Percentiles rank a stretch among this genome's conserved stretches.
These are phyloP conservation scores for Chiridota heheva DNA, from an alignment of 35 echinoderm and acorn worm genomes.

Conservation along the genomic window DNA sequence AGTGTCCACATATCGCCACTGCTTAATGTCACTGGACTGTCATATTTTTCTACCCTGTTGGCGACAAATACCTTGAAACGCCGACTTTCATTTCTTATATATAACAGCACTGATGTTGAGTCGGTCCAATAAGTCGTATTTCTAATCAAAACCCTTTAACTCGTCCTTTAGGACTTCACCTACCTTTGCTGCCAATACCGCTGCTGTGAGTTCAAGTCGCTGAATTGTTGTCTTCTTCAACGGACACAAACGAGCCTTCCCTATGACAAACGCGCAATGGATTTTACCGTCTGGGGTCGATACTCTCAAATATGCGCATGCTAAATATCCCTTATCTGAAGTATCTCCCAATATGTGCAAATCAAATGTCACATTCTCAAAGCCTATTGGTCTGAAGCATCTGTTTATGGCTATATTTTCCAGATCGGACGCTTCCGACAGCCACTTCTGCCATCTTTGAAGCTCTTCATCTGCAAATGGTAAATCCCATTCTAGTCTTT, in stretches of 20 bases:
- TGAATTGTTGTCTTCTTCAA: constrained; percentile 36
- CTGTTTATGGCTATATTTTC: constrained; percentile 7
- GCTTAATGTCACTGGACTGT: not conserved
- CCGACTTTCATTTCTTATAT: constrained; percentile 25
- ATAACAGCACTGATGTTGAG: constrained; percentile 38
- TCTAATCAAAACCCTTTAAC: too few relatives aligned
- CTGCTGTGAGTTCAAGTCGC: constrained; percentile 34
- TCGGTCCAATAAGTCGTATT: constrained; percentile 45
- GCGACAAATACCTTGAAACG: constrained; percentile 57
- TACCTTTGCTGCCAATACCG: constrained; percentile 29
- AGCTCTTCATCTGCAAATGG: too few relatives aligned
- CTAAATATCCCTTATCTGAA: constrained; percentile 37
- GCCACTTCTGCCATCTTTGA: constrained; percentile 29
- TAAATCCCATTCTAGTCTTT: constrained; percentile 14
- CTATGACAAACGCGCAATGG: constrained; percentile 33
- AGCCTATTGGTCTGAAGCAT: constrained; percentile 29
- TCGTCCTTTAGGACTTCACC: constrained; percentile 10
- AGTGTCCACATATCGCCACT: constrained; percentile 37
- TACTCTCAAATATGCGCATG: constrained; percentile 14
- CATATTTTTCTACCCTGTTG: constrained; percentile 38
- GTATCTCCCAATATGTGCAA: constrained; percentile 30
- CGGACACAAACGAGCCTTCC: constrained; percentile 20
- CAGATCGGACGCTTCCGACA: constrained; percentile 18
- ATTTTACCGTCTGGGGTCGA: not conserved
- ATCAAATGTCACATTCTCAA: constrained; percentile 14